A percentile compares a stretch with the other conserved stretches of the same genome.
phyloP scores from a whole-genome alignment of 2,113 vertebrate species.

The Grammomys dolichurus region DNA sequence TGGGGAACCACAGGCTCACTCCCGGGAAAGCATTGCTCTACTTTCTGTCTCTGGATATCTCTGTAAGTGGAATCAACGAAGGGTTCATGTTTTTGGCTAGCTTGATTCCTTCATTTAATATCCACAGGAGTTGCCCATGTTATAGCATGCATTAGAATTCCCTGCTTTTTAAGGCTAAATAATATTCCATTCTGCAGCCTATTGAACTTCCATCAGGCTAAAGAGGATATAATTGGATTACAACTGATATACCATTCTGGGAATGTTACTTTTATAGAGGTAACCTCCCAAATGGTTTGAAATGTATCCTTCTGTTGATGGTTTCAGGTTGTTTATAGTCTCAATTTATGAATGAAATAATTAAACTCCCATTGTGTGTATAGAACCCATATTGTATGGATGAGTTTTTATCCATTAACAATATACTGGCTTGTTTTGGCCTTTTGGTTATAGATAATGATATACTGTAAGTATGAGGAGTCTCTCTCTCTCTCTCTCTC shows the following conservation, averaged over 20 bases:
- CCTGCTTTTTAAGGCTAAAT: background rate
- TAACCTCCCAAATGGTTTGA: constrained; percentile 47
- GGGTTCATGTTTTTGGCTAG: background rate
- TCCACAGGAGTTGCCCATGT: background rate
- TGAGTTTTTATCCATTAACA: too few relatives aligned
- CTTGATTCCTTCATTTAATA: background rate
- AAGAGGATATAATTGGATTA: background rate
- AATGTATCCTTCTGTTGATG: constrained; percentile 53
- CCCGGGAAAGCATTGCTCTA: background rate
- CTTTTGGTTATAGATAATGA: background rate
- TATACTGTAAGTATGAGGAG: background rate
- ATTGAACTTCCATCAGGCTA: background rate
- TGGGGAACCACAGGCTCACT: background rate
- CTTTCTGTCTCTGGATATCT: background rate
- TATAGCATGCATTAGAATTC: background rate
- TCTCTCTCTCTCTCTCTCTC: background rate
- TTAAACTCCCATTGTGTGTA: background rate
- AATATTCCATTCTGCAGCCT: background rate
- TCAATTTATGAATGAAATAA: constrained; percentile 70
- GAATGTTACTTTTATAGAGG: constrained; percentile 5
- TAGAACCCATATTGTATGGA: background rate
- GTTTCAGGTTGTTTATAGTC: constrained; percentile 64
- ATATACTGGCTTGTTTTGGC: background rate
- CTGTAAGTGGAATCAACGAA: background rate
- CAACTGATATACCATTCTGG: background rate